Conservation (phyloP, 2,888 invertebrate species). For the Lasioglossum leucozonium region DNA sequence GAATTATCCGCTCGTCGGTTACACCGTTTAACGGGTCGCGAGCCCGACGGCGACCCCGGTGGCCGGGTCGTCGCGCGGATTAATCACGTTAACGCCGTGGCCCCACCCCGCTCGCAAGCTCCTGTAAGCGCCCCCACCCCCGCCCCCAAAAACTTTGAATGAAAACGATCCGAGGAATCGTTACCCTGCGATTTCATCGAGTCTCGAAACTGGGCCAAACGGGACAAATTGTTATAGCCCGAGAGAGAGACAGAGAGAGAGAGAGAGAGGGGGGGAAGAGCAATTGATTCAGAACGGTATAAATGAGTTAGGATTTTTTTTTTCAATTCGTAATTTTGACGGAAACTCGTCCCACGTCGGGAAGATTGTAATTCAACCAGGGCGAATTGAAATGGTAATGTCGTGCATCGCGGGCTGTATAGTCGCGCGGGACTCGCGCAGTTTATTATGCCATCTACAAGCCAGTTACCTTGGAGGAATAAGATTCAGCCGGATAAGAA, state of each 20-base stretch:
- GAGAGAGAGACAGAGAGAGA: neutral
- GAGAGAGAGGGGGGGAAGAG: neutral
- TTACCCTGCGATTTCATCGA: neutral
- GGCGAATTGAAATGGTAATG: slow-evolving; percentile 5
- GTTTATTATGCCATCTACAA: slow-evolving; percentile 13
- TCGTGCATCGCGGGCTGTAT: neutral
- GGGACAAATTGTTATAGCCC: neutral
- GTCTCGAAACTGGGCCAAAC: neutral
- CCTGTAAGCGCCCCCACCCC: neutral
- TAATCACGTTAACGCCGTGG: slow-evolving; percentile 33
- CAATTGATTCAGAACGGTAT: neutral
- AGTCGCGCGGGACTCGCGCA: neutral
- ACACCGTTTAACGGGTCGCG: slow-evolving; percentile 52
- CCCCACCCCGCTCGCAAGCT: neutral
- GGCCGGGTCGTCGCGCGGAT: slow-evolving; percentile 23
- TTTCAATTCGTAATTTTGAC: neutral
- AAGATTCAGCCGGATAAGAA: slow-evolving; percentile 6
- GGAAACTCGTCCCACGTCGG: neutral
- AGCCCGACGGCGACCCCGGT: slow-evolving; percentile 10
- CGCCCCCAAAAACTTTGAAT: neutral
- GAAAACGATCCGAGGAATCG: slow-evolving; percentile 5
- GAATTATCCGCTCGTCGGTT: slow-evolving; percentile 64
- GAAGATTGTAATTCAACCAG: neutral
- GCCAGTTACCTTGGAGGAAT: neutral
- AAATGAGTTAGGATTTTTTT: neutral